Conservation (phyloP, 1,140 invertebrate genomes). For the Tribolium madens region DNA sequence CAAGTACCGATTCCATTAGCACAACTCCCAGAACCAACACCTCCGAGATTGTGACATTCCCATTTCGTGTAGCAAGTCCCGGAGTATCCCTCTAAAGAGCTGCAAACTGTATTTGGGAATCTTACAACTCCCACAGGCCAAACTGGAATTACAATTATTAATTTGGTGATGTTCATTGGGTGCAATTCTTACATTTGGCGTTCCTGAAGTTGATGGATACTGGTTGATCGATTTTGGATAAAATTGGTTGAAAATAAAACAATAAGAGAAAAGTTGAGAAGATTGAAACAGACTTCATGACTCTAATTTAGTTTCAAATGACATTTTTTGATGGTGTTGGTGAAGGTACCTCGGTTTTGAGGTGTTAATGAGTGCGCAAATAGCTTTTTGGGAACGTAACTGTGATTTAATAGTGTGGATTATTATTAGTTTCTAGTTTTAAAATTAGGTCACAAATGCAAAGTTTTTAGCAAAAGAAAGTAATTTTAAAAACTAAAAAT, state of each 20-base stretch:
- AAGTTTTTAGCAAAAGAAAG: too few relatives aligned
- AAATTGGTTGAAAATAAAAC: neutral
- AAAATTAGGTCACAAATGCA: too few relatives aligned
- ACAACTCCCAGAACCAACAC: constrained; percentile 77
- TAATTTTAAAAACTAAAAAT: too few relatives aligned
- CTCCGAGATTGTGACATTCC: constrained; percentile 78
- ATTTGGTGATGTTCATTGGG: neutral
- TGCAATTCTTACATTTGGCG: neutral
- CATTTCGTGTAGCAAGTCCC: constrained; percentile 82
- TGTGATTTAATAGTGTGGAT: neutral
- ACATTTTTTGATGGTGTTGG: neutral
- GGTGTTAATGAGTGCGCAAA: neutral
- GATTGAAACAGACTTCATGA: neutral
- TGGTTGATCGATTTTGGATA: neutral
- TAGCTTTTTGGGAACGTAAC: neutral
- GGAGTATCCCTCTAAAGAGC: constrained; percentile 72
- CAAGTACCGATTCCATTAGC: constrained; percentile 77
- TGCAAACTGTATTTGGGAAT: constrained; percentile 76
- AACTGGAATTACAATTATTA: constrained; percentile 17
- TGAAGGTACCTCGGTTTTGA: neutral
- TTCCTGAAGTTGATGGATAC: neutral
- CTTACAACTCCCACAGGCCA: constrained; percentile 72
- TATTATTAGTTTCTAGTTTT: neutral
- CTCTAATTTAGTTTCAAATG: neutral
- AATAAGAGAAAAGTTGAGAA: neutral